A percentile compares a stretch with the other conserved stretches of the same genome.
Conservation (phyloP, 2,113 vertebrate species). For the Tyto alba region DNA sequence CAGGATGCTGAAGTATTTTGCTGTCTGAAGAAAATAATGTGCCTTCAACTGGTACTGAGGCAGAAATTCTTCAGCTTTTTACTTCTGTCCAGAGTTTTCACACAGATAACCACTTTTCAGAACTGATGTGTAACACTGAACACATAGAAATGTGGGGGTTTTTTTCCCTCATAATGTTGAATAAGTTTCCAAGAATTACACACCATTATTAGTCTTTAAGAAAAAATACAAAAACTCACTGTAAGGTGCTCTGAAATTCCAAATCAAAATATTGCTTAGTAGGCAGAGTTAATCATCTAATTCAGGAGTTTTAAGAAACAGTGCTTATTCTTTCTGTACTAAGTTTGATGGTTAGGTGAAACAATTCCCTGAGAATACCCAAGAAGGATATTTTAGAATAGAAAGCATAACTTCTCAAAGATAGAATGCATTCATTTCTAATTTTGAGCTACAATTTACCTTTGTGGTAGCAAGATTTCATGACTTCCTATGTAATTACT, state of each 20-base stretch:
- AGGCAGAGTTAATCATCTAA: not conserved
- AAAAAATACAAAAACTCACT: not conserved
- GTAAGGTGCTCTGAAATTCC: not conserved
- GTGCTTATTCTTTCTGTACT: not conserved
- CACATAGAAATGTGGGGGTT: no score
- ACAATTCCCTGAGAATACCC: not conserved
- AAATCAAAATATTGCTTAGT: not conserved
- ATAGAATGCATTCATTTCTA: not conserved
- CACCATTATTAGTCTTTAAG: not conserved
- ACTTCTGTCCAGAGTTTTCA: not conserved
- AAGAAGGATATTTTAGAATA: not conserved
- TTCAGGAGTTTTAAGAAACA: not conserved
- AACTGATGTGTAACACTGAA: not conserved
- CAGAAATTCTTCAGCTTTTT: not conserved
- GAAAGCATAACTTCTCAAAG: not conserved
- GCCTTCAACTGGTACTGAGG: not conserved
- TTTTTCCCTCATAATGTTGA: not conserved
- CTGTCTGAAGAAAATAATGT: not conserved
- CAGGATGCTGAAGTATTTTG: not conserved
- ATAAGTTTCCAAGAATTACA: not conserved
- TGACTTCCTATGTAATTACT: not conserved
- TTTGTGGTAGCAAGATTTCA: not conserved
- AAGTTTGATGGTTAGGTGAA: not conserved
- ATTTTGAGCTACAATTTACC: not conserved
- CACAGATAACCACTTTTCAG: not conserved